These are phyloP conservation scores for Rhincodon typus DNA, from an alignment of 2,797 vertebrate genomes.

Conservation along the genomic window DNA sequence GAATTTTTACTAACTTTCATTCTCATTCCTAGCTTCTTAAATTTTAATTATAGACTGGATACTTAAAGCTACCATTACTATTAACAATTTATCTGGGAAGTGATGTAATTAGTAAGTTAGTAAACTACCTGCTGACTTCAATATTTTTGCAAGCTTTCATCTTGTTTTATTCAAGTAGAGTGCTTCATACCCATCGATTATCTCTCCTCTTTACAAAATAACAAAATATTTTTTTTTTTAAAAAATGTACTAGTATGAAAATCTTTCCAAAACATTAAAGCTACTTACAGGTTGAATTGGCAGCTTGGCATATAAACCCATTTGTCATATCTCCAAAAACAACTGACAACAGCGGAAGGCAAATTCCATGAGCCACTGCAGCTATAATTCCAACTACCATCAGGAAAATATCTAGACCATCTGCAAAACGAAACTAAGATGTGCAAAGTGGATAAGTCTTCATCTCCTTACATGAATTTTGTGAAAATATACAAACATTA, in stretches of 20 bases:
- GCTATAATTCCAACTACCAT: constrained; percentile 52
- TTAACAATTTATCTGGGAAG: not conserved
- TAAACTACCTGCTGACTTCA: not conserved
- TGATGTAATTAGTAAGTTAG: not conserved
- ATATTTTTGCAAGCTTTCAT: not conserved
- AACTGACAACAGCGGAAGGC: constrained; percentile 49
- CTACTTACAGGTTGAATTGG: constrained; percentile 47
- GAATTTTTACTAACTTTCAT: not conserved
- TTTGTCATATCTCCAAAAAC: constrained; percentile 54
- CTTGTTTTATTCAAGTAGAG: not conserved
- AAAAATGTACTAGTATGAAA: not conserved
- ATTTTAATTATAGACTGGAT: not conserved
- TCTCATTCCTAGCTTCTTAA: not conserved
- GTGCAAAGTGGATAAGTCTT: constrained; percentile 16
- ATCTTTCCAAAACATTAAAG: not conserved
- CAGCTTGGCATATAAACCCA: constrained; percentile 45
- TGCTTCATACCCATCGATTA: not conserved
- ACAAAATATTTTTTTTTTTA: not conserved
- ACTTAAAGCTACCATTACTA: not conserved
- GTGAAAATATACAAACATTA: constrained; percentile 22
- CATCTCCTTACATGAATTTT: constrained; percentile 40
- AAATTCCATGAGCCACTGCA: constrained; percentile 49
- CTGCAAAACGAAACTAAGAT: constrained; percentile 51
- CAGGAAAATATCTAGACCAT: constrained; percentile 47
- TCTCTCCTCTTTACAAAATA: not conserved